Evolutionary conservation across 2,113 vertebrate species (phyloP).

Genomic region (Mellivora capensis): DNA sequence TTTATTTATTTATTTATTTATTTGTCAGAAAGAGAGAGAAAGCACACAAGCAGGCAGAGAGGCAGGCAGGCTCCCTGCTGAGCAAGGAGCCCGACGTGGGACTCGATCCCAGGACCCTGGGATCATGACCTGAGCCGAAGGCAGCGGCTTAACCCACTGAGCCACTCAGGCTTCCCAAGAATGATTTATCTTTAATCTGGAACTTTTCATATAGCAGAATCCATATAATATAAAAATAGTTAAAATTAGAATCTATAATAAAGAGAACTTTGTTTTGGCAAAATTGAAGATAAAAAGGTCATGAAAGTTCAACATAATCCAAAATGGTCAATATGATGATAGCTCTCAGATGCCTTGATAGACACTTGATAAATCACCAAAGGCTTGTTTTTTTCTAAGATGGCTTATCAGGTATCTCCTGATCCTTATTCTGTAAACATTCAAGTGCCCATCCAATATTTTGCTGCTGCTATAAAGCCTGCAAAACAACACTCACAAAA

Average conservation of each 20-base stretch:
- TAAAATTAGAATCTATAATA: neutral
- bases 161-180: no score
- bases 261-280: neutral
- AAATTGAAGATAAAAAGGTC: neutral
- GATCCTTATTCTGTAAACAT: neutral
- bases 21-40: no score
- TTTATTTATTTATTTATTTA: no score
- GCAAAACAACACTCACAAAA: neutral
- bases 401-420: neutral
- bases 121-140: no score
- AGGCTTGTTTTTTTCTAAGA: neutral
- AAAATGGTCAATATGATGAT: neutral
- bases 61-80: no score
- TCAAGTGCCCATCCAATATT: neutral
- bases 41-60: no score
- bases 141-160: no score
- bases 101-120: no score
- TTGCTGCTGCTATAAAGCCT: slow-evolving; percentile 66
- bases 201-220: neutral
- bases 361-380: neutral
- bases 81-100: no score
- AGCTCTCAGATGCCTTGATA: neutral
- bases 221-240: neutral
- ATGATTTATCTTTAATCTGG: neutral
- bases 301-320: neutral